Evolutionary conservation across 2,113 vertebrate species (phyloP).

Genomic region (Hystrix cristata): DNA sequence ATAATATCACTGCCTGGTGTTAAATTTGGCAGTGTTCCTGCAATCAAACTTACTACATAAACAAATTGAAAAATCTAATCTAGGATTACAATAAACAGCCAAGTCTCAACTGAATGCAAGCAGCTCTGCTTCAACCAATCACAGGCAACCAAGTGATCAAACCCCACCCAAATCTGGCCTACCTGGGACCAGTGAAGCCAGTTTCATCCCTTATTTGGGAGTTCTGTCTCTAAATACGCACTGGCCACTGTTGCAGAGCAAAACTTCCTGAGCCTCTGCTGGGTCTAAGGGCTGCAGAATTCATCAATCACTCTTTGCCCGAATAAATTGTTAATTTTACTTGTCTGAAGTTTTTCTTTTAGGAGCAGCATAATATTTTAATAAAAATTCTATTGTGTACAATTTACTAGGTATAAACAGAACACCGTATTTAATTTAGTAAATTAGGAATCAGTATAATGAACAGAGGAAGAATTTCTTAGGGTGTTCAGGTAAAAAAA

Average conservation of each 20-base stretch:
- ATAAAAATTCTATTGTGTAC: constrained; percentile 27
- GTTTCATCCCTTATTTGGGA: not conserved
- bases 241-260: not conserved
- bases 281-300: not conserved
- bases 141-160: not conserved
- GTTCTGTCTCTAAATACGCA: not conserved
- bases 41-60: not conserved
- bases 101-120: not conserved
- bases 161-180: not conserved
- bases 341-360: not conserved
- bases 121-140: not conserved
- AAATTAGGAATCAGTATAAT: constrained; percentile 45
- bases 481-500: not conserved
- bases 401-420: constrained; percentile 18
- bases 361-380: not conserved
- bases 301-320: not conserved
- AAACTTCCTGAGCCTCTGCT: not conserved
- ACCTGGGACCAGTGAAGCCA: not conserved
- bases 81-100: not conserved
- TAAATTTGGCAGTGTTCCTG: not conserved
- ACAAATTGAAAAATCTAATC: not conserved
- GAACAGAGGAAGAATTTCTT: not conserved
- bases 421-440: constrained; percentile 10
- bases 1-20: not conserved
- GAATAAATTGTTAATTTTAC: not conserved